These are phyloP conservation scores for Gephyroberyx darwinii DNA, from an alignment of 2,797 vertebrate species.

Conservation along the genomic window DNA sequence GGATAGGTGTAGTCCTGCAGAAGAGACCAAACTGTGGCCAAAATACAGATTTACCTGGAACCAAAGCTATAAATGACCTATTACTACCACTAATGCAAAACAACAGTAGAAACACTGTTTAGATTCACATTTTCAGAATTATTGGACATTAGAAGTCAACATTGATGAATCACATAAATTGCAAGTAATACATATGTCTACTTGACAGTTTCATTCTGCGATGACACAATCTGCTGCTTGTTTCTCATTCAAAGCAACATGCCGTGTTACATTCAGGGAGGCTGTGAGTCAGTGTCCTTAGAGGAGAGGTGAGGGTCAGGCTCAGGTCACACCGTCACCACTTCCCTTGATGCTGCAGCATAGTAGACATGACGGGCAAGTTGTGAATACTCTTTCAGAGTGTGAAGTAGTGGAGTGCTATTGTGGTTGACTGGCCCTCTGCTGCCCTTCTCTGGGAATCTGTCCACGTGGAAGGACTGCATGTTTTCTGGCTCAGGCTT, in stretches of 20 bases:
- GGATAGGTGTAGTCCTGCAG: too few relatives aligned
- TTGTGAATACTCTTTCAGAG: background rate
- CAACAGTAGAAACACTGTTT: too few relatives aligned
- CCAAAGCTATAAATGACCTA: background rate
- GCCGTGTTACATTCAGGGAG: background rate
- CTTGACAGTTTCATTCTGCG: background rate
- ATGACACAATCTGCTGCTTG: background rate
- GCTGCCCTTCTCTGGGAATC: background rate
- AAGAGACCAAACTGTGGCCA: background rate
- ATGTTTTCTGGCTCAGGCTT: background rate
- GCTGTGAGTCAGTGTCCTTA: background rate
- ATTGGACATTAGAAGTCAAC: background rate
- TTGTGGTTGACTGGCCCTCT: background rate
- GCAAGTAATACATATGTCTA: background rate
- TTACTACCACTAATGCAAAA: background rate
- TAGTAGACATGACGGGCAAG: constrained; percentile 21
- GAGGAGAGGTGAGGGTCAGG: constrained; percentile 22
- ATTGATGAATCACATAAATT: background rate
- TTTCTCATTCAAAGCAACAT: background rate
- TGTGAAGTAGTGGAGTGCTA: background rate
- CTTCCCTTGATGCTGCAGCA: constrained; percentile 16
- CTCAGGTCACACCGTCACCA: constrained; percentile 1
- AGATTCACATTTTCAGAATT: background rate
- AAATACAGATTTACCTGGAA: background rate
- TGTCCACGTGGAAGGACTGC: background rate